Base-by-base conservation (phyloP, 1,140 invertebrate species). In the Gryon sp. region DNA sequence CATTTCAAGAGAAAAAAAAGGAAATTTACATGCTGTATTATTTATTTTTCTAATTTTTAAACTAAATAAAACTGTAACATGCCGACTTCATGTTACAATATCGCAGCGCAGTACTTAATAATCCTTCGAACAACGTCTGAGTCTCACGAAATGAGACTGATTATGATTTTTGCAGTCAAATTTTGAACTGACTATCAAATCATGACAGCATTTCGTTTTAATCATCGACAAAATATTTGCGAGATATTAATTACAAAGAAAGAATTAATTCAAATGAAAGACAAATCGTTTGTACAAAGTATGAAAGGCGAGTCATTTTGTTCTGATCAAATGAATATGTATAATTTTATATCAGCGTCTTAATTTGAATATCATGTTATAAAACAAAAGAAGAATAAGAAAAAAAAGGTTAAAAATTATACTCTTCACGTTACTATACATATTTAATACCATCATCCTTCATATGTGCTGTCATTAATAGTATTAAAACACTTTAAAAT, bases 21-120 rank as follows among this genome's bases (percentile, higher is more conserved):
- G n/a, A n/a, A n/a, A n/a, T n/a, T n/a, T n/a, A n/a, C n/a, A n/a
- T n/a, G n/a, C n/a, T 22, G 41, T 41, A 63, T 40, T 73, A 30
- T 81, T 74, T 52, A 66, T 83, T 84, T 80, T 82, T 81, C 76
- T 40, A 65, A 45, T 14, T 14, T 22, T 76, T 78, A 79, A 78
- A 80, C 80, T 78, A 81, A 79, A 83, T 77, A 72, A 76, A 53
- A 60, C 72, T 50, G 62, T 81, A 80, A 79, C 65, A 78, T 70
- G 76, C 76, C 65, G 41, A 72, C 76, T 9, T 46, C 75, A 57
- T 74, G 77, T 80, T 81, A 79, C 53, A 26, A 41, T n/a, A n/a
- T n/a, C 30, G 77, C 81, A 82, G 80, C 72, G 77, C 78, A 78
- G 78, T 84, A 84, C 73, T 84, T 83, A 76, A 80, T 60, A 28